Conservation (phyloP, 2,797 vertebrate species). For the Caiman crocodilus region DNA sequence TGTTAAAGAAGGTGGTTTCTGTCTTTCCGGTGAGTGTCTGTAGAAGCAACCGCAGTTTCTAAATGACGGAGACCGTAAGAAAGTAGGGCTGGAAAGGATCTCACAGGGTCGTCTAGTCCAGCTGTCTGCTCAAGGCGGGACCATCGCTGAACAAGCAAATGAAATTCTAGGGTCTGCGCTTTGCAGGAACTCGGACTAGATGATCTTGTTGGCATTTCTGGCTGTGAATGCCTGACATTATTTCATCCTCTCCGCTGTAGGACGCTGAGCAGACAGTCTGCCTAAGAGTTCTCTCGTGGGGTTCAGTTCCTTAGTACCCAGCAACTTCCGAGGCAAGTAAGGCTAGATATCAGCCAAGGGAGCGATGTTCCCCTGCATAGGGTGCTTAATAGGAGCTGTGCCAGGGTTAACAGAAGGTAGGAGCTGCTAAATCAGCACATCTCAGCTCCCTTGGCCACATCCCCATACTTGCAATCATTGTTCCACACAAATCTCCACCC, state of each 20-base stretch:
- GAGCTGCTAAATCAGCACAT: not conserved
- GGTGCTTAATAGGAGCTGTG: accelerated
- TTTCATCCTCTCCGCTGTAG: accelerated
- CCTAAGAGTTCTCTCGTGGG: not conserved
- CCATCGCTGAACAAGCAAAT: not conserved
- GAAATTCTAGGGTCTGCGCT: not conserved
- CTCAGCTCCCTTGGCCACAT: not conserved
- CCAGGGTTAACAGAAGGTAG: not conserved
- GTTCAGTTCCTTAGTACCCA: not conserved
- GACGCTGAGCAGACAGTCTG: too few species aligned
- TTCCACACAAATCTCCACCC: not conserved
- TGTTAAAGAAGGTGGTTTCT: slow-evolving; percentile 86
- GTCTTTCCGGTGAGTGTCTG: slow-evolving; percentile 88
- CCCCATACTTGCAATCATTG: not conserved
- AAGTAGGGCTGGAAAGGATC: too few species aligned
- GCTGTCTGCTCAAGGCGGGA: too few species aligned
- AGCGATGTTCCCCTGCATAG: not conserved
- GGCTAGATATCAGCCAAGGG: not conserved
- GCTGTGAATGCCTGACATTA: not conserved
- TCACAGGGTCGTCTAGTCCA: too few species aligned
- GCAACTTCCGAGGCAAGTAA: not conserved
- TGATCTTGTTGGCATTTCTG: accelerated
- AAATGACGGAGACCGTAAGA: not conserved
- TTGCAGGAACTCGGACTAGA: not conserved
- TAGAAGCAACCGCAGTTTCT: accelerated